Evolutionary conservation across 2,797 vertebrate species (phyloP).

Genomic region (Paguma larvata): DNA sequence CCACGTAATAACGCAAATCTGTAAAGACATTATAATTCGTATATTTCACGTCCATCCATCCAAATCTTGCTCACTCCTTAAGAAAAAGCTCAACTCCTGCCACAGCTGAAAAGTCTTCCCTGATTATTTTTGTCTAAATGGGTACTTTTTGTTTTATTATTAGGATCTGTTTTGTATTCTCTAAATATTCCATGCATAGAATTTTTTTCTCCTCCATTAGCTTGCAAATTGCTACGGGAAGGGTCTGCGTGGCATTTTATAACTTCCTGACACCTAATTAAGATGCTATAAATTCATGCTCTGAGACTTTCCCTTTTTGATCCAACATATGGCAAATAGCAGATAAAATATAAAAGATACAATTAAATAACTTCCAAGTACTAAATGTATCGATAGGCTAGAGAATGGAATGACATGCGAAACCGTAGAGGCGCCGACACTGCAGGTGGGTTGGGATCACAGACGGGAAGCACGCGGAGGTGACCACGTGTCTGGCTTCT

Average conservation of each 20-base stretch:
- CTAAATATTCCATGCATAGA: slow-evolving; percentile 32
- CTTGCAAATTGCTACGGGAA: slow-evolving; percentile 8
- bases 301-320: slow-evolving; percentile 41
- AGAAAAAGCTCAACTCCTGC: slow-evolving; percentile 36
- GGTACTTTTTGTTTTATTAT: slow-evolving; percentile 41
- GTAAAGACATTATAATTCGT: neutral
- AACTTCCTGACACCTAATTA: slow-evolving; percentile 56
- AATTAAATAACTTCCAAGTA: neutral
- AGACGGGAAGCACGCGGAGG: neutral
- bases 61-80: neutral
- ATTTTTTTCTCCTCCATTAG: slow-evolving; percentile 55
- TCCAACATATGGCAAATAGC: slow-evolving; percentile 14
- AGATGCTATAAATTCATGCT: slow-evolving; percentile 51
- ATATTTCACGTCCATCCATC: neutral
- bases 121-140: slow-evolving; percentile 32
- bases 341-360: slow-evolving; percentile 45
- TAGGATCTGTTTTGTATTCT: slow-evolving; percentile 51
- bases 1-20: neutral
- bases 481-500: neutral
- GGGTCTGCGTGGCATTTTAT: slow-evolving; percentile 56
- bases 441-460: neutral
- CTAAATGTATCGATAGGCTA: neutral
- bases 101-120: neutral
- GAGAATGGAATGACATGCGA: neutral
- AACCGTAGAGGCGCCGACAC: neutral